phyloP scores from a whole-genome alignment of 2,113 vertebrate genomes.

The Cichladusa arquata region DNA sequence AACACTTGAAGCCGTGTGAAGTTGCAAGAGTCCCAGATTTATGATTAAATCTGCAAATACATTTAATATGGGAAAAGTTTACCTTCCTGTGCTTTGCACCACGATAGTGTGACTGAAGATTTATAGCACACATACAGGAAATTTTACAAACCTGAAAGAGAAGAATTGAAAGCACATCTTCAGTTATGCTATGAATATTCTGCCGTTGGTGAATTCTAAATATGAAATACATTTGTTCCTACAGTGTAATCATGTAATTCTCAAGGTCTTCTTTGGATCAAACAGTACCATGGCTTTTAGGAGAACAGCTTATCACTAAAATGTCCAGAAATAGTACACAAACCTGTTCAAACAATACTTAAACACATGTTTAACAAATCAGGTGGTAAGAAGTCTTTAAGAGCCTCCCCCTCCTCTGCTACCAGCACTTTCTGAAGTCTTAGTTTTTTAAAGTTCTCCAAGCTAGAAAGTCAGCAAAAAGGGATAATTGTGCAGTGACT shows the following conservation, averaged over 20 bases:
- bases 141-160: conserved; percentile 51
- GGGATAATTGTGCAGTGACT: not conserved
- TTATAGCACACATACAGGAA: conserved; percentile 31
- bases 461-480: not conserved
- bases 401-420: not conserved
- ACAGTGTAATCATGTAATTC: not conserved
- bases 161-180: not conserved
- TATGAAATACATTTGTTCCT: not conserved
- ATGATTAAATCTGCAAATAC: not conserved
- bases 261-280: not conserved
- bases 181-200: not conserved
- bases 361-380: not conserved
- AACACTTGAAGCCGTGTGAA: not conserved
- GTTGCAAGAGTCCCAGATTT: not conserved
- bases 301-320: not conserved
- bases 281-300: not conserved
- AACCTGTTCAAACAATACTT: not conserved
- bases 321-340: accelerated
- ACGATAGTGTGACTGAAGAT: conserved; percentile 51
- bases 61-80: not conserved
- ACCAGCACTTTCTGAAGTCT: not conserved
- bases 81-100: conserved; percentile 63
- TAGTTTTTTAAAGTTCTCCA: not conserved
- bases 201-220: not conserved
- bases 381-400: not conserved